A percentile compares a stretch with the other conserved stretches of the same genome.
Evolutionary conservation across 2,797 vertebrate species (phyloP).

Genomic region (Micropoecilia bifurca): DNA sequence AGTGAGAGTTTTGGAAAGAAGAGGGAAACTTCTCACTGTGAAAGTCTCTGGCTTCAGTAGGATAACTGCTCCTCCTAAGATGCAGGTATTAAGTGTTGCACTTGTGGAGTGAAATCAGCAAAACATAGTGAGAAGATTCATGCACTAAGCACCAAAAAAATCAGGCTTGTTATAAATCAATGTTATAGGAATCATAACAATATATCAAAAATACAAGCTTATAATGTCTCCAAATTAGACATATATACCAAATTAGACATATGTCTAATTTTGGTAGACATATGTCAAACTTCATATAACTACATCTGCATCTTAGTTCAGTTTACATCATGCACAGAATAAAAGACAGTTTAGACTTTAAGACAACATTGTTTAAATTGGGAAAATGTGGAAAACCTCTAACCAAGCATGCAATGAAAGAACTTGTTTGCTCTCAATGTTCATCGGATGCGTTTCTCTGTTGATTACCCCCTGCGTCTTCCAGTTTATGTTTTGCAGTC

Average conservation of each 20-base stretch:
- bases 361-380: constrained; percentile 18
- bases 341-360: neutral
- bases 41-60: neutral
- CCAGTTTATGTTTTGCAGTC: constrained; percentile 28
- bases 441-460: constrained; percentile 1
- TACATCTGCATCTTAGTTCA: constrained; percentile 1
- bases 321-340: constrained; percentile 17
- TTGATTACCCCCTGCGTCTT: constrained; percentile 20
- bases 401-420: constrained; percentile 12
- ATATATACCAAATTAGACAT: too few relatives aligned
- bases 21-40: neutral
- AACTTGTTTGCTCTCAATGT: neutral
- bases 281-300: too few relatives aligned
- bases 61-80: neutral
- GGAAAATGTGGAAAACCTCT: constrained; percentile 12
- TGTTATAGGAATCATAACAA: too few relatives aligned
- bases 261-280: too few relatives aligned
- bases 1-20: neutral
- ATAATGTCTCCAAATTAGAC: too few relatives aligned
- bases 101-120: neutral
- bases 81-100: neutral
- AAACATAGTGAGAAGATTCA: neutral
- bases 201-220: too few relatives aligned
- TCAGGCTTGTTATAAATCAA: too few relatives aligned
- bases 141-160: neutral